Evolutionary conservation across 2,113 vertebrate genomes (phyloP).

Genomic region (Hiodon tergisus): DNA sequence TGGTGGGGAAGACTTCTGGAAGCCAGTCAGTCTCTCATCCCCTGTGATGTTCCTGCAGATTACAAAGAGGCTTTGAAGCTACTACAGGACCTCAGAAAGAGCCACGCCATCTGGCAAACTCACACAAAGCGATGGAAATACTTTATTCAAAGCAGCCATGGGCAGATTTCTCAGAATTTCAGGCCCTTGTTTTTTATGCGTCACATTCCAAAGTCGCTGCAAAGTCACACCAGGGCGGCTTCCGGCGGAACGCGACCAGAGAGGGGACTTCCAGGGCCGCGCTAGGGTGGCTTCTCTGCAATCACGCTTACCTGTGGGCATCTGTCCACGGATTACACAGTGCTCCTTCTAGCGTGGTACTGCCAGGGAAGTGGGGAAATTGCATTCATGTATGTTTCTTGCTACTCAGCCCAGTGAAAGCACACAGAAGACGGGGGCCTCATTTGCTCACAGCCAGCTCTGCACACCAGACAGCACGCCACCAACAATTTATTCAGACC

Average conservation of each 20-base stretch:
- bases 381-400: neutral
- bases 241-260: slow-evolving; percentile 62
- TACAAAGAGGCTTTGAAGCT: slow-evolving; percentile 98
- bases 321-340: slow-evolving; percentile 63
- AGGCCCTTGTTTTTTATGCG: slow-evolving; percentile 87
- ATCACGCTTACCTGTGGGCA: slow-evolving; percentile 62
- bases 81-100: slow-evolving; percentile 84
- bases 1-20: slow-evolving; percentile 84
- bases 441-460: slow-evolving; percentile 40
- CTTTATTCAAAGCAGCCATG: slow-evolving; percentile 80
- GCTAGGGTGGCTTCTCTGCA: slow-evolving; percentile 30
- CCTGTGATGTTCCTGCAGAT: slow-evolving; percentile 98
- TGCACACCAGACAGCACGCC: slow-evolving; percentile 40
- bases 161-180: slow-evolving; percentile 80
- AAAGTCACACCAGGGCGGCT: slow-evolving; percentile 85
- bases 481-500: neutral
- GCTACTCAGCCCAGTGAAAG: neutral
- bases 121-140: slow-evolving; percentile 87
- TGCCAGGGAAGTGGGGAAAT: neutral
- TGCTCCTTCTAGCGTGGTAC: neutral
- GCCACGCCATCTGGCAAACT: slow-evolving; percentile 91
- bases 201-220: slow-evolving; percentile 75
- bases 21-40: slow-evolving; percentile 93
- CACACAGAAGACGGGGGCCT: slow-evolving; percentile 17
- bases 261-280: slow-evolving; percentile 24